phyloP scores from a whole-genome alignment of 2,888 invertebrate species.

The Halictus quadricinctus region DNA sequence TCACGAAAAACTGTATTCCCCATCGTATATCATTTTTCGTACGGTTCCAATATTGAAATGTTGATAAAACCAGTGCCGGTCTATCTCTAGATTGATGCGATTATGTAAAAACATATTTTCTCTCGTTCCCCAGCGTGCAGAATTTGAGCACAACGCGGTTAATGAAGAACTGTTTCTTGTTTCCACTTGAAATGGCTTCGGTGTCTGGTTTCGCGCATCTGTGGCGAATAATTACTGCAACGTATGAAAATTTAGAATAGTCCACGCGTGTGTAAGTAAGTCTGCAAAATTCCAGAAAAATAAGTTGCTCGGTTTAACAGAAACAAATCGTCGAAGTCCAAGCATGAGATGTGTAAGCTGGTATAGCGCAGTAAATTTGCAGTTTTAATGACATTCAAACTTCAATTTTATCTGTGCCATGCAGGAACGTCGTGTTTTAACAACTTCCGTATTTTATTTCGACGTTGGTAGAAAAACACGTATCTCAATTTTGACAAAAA shows the following conservation, averaged over 20 bases:
- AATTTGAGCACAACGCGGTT: background rate
- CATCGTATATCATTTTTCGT: background rate
- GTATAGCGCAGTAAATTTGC: background rate
- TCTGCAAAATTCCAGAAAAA: background rate
- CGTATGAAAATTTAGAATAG: background rate
- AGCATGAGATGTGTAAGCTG: background rate
- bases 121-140: background rate
- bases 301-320: background rate
- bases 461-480: background rate
- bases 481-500: background rate
- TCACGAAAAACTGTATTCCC: background rate
- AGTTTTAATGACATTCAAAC: background rate
- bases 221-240: background rate
- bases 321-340: background rate
- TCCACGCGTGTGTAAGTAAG: background rate
- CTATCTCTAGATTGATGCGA: background rate
- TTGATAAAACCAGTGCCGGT: background rate
- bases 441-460: background rate
- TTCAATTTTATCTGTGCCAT: background rate
- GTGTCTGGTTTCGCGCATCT: background rate
- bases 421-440: background rate
- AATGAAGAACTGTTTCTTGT: background rate
- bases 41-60: background rate
- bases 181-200: background rate
- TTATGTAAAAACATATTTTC: background rate